Conservation (phyloP, 2,113 vertebrate genomes). For the Dicaeum eximium region DNA sequence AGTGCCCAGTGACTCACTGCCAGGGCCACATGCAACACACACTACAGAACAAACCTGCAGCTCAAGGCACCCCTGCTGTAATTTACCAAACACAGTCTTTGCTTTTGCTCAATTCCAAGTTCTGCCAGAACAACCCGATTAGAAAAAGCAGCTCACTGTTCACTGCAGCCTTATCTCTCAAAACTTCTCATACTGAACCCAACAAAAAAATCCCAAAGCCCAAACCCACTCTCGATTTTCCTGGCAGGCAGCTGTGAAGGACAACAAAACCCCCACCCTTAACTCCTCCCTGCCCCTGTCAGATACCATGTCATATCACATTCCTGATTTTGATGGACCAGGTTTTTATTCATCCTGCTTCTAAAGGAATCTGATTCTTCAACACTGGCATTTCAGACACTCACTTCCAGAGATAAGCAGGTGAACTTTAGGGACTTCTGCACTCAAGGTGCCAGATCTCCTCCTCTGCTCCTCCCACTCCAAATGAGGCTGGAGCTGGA, state of each 20-base stretch:
- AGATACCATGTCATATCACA: accelerated
- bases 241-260: accelerated
- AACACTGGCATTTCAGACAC: accelerated
- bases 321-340: accelerated
- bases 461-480: too few species aligned
- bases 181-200: accelerated
- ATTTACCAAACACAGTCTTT: neutral
- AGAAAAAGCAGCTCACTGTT: accelerated
- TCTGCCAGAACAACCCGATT: too few species aligned
- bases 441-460: accelerated
- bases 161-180: accelerated
- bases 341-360: accelerated
- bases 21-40: too few species aligned
- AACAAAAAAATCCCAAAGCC: neutral
- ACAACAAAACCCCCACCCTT: accelerated
- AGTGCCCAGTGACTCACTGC: neutral
- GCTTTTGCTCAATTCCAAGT: accelerated
- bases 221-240: accelerated
- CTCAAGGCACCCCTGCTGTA: accelerated
- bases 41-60: neutral
- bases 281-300: neutral
- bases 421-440: accelerated
- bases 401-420: neutral
- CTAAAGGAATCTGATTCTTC: accelerated
- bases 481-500: too few species aligned